These are phyloP conservation scores for Esox niger DNA, from an alignment of 2,113 vertebrate genomes.

Conservation along the genomic window DNA sequence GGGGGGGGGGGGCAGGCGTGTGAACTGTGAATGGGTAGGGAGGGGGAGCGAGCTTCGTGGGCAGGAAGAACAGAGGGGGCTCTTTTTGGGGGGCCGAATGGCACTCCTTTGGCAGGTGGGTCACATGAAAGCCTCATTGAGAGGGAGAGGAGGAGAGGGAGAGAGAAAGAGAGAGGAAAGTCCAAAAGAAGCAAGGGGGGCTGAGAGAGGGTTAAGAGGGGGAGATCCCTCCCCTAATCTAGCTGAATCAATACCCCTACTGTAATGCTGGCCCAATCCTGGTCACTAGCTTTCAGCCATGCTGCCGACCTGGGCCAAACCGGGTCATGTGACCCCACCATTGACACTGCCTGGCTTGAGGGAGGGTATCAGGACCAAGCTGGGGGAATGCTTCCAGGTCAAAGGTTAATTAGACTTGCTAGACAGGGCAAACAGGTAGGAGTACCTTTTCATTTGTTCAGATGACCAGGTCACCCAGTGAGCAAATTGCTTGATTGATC, in stretches of 20 bases:
- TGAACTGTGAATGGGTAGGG: slow-evolving; percentile 64
- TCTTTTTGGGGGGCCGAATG: slow-evolving; percentile 58
- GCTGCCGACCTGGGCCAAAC: slow-evolving; percentile 57
- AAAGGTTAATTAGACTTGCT: slow-evolving; percentile 4
- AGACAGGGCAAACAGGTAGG: background rate
- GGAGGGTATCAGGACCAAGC: slow-evolving; percentile 39
- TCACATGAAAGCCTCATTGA: slow-evolving; percentile 75
- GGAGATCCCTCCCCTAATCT: slow-evolving; percentile 40
- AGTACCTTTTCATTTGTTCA: background rate
- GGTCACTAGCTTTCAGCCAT: slow-evolving; percentile 51
- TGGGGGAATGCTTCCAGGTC: slow-evolving; percentile 13
- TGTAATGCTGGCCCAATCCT: slow-evolving; percentile 57
- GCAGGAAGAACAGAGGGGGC: slow-evolving; percentile 61
- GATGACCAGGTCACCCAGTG: background rate
- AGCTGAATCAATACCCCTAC: slow-evolving; percentile 62
- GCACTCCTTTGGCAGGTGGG: slow-evolving; percentile 69
- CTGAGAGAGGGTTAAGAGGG: background rate
- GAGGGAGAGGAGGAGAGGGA: slow-evolving; percentile 47
- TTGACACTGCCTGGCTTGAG: slow-evolving; percentile 48
- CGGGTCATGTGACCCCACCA: slow-evolving; percentile 61
- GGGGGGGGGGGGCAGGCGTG: too few species aligned
- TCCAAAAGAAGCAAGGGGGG: background rate
- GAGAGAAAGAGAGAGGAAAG: slow-evolving; percentile 14
- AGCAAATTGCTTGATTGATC: background rate
- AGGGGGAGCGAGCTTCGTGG: slow-evolving; percentile 35